Evolutionary conservation across 2,888 invertebrate species (phyloP).

Genomic region (Callosobruchus maculatus): DNA sequence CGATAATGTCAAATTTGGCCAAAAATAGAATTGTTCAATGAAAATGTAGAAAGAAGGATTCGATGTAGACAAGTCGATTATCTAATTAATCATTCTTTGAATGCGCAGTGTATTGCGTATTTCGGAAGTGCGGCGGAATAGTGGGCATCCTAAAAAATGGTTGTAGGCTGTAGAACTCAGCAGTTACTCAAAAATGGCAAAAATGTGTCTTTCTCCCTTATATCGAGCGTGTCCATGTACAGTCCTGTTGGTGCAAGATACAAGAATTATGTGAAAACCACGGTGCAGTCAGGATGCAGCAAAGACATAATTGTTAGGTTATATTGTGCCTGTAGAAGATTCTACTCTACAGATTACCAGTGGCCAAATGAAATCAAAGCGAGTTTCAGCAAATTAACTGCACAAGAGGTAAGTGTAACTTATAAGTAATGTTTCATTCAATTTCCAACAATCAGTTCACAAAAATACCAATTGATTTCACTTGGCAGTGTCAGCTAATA

Average conservation of each 20-base stretch:
- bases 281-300: neutral
- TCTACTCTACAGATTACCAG: conserved; percentile 31
- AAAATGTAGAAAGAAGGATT: neutral
- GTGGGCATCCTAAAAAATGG: conserved; percentile 29
- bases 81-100: neutral
- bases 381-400: conserved; percentile 37
- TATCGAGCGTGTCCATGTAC: conserved; percentile 22
- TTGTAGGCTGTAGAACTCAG: conserved; percentile 34
- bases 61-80: neutral
- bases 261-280: conserved; percentile 7
- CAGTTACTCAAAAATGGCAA: conserved; percentile 33
- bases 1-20: neutral
- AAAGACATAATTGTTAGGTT: conserved; percentile 23
- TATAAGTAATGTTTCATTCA: neutral
- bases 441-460: neutral
- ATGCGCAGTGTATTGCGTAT: neutral
- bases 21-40: neutral
- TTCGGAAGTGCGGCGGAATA: neutral
- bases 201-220: conserved; percentile 27
- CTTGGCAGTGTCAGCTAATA: too few relatives aligned
- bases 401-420: conserved; percentile 41
- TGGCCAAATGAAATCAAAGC: conserved; percentile 31
- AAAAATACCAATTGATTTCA: too few relatives aligned
- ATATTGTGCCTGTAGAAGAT: conserved; percentile 26
- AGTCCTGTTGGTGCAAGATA: conserved; percentile 12